These are phyloP conservation scores for Stichodactyla helianthus DNA, from an alignment of 64 coral and sea anemone genomes.

Conservation along the genomic window DNA sequence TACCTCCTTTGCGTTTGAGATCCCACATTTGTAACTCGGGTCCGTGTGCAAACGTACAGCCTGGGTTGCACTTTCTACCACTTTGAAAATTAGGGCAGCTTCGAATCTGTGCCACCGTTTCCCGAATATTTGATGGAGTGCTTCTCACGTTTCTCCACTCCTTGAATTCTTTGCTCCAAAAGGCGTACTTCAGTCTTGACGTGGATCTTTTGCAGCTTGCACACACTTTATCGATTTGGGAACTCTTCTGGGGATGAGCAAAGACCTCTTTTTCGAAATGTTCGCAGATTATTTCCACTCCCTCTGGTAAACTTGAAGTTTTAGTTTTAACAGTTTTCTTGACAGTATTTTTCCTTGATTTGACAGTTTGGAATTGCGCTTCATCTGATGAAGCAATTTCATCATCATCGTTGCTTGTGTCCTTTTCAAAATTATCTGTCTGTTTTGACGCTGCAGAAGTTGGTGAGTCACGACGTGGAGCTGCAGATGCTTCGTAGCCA, in stretches of 20 bases:
- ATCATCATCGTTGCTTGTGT: not conserved
- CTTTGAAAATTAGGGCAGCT: not conserved
- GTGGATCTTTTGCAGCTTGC: not conserved
- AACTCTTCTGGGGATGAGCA: not conserved
- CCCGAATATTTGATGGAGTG: not conserved
- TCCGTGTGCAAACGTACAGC: not conserved
- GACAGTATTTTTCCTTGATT: not conserved
- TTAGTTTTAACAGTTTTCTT: not conserved
- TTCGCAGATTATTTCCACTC: constrained; percentile 7
- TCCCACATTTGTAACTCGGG: not conserved
- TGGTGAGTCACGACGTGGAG: not conserved
- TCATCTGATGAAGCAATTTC: not conserved
- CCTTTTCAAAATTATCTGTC: not conserved
- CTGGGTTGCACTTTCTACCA: not conserved
- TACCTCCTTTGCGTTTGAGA: constrained; percentile 5
- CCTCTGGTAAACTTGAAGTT: not conserved
- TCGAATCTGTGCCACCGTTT: not conserved
- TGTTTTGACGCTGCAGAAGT: not conserved
- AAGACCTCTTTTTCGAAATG: constrained; percentile 5
- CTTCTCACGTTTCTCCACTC: not conserved
- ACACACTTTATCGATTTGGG: not conserved
- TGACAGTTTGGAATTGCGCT: not conserved
- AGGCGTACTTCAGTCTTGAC: not conserved
- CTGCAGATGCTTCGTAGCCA: not conserved
- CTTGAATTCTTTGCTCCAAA: constrained; percentile 7